Conservation (phyloP, 2,113 vertebrate genomes). For the Megaleporinus macrocephalus region DNA sequence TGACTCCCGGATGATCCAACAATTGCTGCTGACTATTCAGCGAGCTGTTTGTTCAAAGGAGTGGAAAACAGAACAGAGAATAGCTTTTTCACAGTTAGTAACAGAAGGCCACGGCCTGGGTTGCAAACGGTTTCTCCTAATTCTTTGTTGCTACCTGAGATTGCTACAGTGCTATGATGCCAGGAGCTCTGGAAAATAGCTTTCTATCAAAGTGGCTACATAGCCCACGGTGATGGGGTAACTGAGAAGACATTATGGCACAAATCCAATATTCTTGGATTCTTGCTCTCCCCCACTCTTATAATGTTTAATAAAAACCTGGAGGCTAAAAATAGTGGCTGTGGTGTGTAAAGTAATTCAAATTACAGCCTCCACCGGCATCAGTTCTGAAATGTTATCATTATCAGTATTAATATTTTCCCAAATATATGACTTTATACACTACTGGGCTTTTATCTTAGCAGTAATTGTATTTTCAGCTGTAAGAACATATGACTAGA, state of each 20-base stretch:
- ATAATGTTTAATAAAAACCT: not conserved
- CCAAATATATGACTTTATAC: too few species aligned
- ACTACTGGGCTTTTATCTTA: too few species aligned
- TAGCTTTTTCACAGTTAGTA: not conserved
- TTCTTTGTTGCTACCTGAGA: conserved; percentile 28
- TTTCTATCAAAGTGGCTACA: conserved; percentile 17
- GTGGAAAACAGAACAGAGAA: not conserved
- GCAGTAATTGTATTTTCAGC: too few species aligned
- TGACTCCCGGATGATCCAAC: conserved; percentile 6
- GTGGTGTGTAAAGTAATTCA: not conserved
- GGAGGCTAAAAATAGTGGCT: not conserved
- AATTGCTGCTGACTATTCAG: conserved; percentile 25
- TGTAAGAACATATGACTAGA: too few species aligned
- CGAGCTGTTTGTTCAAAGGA: conserved; percentile 6
- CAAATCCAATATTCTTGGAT: not conserved
- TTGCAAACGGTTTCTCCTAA: conserved; percentile 23
- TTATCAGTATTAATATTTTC: too few species aligned
- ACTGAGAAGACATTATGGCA: conserved; percentile 20
- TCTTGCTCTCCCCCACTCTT: not conserved
- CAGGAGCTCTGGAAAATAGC: not conserved
- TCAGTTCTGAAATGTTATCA: too few species aligned
- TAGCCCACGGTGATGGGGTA: not conserved
- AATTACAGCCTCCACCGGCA: conserved; percentile 25
- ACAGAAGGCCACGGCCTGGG: not conserved
- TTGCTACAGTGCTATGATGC: conserved; percentile 17